phyloP scores from a whole-genome alignment of 2,888 invertebrate genomes.

The Epinotia demarniana region DNA sequence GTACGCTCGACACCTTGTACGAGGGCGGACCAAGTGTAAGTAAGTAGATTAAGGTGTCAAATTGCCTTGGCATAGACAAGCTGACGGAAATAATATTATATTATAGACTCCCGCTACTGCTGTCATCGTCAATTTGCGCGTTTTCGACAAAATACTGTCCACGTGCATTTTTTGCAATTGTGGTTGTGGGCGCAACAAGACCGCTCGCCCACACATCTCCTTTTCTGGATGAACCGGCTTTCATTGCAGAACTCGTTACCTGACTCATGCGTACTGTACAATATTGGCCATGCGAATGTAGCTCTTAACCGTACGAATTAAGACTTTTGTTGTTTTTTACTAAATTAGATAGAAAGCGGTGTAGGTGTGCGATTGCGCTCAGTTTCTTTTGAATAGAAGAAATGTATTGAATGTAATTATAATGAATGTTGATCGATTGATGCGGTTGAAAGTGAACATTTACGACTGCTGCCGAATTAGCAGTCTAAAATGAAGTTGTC shows the following conservation, averaged over 20 bases:
- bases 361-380: conserved; percentile 66
- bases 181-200: conserved; percentile 52
- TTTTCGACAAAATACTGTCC: not conserved
- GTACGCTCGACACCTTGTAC: too few species aligned
- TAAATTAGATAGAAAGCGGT: conserved; percentile 60
- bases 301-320: not conserved
- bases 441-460: conserved; percentile 15
- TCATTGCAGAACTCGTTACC: conserved; percentile 60
- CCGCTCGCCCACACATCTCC: conserved; percentile 57
- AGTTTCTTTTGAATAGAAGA: conserved; percentile 50
- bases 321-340: not conserved
- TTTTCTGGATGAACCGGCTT: conserved; percentile 69
- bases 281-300: not conserved
- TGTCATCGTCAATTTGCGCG: not conserved
- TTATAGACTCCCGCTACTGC: not conserved
- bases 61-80: too few species aligned
- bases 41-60: too few species aligned
- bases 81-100: too few species aligned
- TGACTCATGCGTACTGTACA: conserved; percentile 35
- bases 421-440: conserved; percentile 38
- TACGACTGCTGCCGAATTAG: not conserved
- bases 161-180: conserved; percentile 14
- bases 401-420: conserved; percentile 28
- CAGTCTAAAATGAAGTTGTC: not conserved
- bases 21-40: too few species aligned